A percentile compares a stretch with the other conserved stretches of the same genome.
phyloP scores from a whole-genome alignment of 2,113 vertebrate species.

The Tor tambroides region DNA sequence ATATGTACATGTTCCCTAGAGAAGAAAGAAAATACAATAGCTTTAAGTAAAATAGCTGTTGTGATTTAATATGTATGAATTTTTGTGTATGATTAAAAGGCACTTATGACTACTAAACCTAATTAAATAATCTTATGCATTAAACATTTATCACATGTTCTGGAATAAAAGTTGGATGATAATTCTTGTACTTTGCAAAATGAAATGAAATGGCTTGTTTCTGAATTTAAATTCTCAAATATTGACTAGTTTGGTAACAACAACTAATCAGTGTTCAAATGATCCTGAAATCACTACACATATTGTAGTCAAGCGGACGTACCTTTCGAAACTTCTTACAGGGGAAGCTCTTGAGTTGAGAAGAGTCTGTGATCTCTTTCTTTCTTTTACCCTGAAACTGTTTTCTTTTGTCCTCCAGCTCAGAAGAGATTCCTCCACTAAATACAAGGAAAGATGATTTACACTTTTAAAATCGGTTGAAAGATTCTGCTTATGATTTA shows the following conservation, averaged over 20 bases:
- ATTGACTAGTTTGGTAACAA: not conserved
- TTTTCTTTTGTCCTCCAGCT: constrained; percentile 79
- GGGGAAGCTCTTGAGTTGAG: constrained; percentile 77
- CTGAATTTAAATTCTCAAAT: not conserved
- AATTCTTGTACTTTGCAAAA: not conserved
- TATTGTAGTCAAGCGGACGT: not conserved
- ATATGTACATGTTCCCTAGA: constrained; percentile 77
- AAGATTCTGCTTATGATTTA: not conserved
- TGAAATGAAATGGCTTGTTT: no score
- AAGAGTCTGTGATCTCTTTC: constrained; percentile 65
- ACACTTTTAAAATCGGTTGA: not conserved
- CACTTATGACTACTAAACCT: not conserved
- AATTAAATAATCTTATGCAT: no score
- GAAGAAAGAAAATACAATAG: not conserved
- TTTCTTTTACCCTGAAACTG: constrained; percentile 86
- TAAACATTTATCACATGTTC: not conserved
- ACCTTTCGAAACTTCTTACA: constrained; percentile 89
- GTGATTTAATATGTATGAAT: not conserved
- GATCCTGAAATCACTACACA: no score
- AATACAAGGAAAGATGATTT: not conserved
- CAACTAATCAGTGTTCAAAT: not conserved
- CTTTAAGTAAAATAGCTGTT: not conserved
- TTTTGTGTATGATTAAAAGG: no score
- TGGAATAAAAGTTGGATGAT: not conserved
- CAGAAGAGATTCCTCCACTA: constrained; percentile 73